phyloP scores from a whole-genome alignment of 1,140 invertebrate species.

The Lucilia sericata region DNA sequence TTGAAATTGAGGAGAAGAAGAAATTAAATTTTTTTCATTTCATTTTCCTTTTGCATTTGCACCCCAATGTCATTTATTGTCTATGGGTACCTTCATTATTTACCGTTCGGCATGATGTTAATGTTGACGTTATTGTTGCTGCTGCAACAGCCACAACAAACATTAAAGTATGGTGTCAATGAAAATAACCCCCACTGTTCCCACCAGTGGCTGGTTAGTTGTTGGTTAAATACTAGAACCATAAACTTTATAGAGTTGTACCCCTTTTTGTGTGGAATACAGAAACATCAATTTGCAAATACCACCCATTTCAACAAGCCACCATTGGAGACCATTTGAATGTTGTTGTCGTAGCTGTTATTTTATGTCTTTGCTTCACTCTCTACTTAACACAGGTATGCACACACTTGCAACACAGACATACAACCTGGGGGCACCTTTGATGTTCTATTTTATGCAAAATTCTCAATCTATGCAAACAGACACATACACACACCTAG shows the following conservation, averaged over 20 bases:
- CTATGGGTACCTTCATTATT: conserved; percentile 20
- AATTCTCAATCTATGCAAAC: background rate
- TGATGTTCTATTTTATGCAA: conserved; percentile 24
- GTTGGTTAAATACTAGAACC: conserved; percentile 23
- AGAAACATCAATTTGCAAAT: background rate
- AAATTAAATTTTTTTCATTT: background rate
- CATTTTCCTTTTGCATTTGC: background rate
- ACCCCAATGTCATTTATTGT: conserved; percentile 16
- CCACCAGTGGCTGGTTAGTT: background rate
- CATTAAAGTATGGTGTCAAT: conserved; percentile 12
- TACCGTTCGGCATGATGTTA: background rate
- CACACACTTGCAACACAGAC: background rate
- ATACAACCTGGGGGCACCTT: conserved; percentile 6
- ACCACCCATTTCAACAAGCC: background rate
- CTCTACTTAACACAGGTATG: conserved; percentile 6
- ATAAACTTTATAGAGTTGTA: conserved; percentile 15
- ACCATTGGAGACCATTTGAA: background rate
- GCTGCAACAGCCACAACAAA: background rate
- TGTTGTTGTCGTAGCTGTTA: background rate
- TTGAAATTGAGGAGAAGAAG: background rate
- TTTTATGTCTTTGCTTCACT: background rate
- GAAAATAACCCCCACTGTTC: conserved; percentile 13
- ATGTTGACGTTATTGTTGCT: background rate
- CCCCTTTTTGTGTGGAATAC: background rate
- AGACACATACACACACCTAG: background rate